Evolutionary conservation across 1,140 invertebrate genomes (phyloP).

Genomic region (Drosophila triauraria): DNA sequence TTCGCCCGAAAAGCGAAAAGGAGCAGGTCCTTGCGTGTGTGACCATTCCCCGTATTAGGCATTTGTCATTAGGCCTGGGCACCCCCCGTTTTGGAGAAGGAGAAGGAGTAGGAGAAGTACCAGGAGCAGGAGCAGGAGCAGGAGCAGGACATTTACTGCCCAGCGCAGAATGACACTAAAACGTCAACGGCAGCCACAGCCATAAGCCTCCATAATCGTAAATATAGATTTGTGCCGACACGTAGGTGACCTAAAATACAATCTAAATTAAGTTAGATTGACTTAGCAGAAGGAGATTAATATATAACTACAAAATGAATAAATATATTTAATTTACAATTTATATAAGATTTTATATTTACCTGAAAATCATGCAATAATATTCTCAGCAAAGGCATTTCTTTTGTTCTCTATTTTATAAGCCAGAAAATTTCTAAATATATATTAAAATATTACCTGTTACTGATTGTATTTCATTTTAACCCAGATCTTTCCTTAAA

Average conservation of each 20-base stretch:
- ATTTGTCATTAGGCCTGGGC: slow-evolving; percentile 65
- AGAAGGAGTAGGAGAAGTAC: background rate
- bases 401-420: no score
- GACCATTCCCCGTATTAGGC: slow-evolving; percentile 69
- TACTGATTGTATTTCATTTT: no score
- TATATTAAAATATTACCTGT: no score
- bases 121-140: background rate
- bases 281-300: background rate
- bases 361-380: no score
- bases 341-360: no score
- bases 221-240: slow-evolving; percentile 76
- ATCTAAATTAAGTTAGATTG: background rate
- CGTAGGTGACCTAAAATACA: slow-evolving; percentile 18
- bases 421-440: no score
- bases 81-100: background rate
- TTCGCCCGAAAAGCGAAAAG: slow-evolving; percentile 40
- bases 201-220: slow-evolving; percentile 73
- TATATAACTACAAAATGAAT: background rate
- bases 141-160: slow-evolving; percentile 58
- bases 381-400: no score
- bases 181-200: slow-evolving; percentile 56
- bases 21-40: slow-evolving; percentile 59
- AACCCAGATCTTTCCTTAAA: no score
- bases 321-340: background rate
- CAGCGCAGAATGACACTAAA: slow-evolving; percentile 72